Evolutionary conservation across 2,888 invertebrate genomes (phyloP).

Genomic region (Clostera curtula): DNA sequence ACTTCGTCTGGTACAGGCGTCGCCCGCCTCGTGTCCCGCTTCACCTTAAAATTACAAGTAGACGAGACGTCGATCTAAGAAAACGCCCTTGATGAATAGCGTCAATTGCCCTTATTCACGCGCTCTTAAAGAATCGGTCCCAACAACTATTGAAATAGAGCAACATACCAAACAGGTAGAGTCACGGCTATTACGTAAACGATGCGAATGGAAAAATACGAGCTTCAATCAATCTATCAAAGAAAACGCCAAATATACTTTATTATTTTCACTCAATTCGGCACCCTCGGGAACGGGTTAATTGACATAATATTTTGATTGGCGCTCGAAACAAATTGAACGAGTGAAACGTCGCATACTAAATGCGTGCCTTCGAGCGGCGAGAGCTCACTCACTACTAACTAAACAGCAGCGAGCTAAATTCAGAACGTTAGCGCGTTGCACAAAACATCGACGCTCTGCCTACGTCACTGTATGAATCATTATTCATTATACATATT

Average conservation of each 20-base stretch:
- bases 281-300: too few relatives aligned
- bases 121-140: constrained; percentile 12
- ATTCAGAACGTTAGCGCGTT: constrained; percentile 31
- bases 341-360: constrained; percentile 24
- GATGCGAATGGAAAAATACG: too few relatives aligned
- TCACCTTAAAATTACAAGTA: constrained; percentile 51
- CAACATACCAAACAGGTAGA: too few relatives aligned
- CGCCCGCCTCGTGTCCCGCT: constrained; percentile 68
- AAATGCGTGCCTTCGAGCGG: constrained; percentile 35
- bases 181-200: too few relatives aligned
- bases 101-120: constrained; percentile 24
- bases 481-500: constrained; percentile 24
- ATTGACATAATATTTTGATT: too few relatives aligned
- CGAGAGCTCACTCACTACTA: constrained; percentile 34
- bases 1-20: constrained; percentile 73
- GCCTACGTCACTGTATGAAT: constrained; percentile 27
- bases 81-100: constrained; percentile 50
- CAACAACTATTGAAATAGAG: too few relatives aligned
- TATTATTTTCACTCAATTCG: too few relatives aligned
- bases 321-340: too few relatives aligned
- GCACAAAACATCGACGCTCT: constrained; percentile 28
- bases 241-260: too few relatives aligned
- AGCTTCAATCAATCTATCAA: too few relatives aligned
- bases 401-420: constrained; percentile 26
- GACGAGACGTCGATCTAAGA: constrained; percentile 39